These are phyloP conservation scores for Aelia acuminata DNA, from an alignment of 2,888 invertebrate species.

Conservation along the genomic window DNA sequence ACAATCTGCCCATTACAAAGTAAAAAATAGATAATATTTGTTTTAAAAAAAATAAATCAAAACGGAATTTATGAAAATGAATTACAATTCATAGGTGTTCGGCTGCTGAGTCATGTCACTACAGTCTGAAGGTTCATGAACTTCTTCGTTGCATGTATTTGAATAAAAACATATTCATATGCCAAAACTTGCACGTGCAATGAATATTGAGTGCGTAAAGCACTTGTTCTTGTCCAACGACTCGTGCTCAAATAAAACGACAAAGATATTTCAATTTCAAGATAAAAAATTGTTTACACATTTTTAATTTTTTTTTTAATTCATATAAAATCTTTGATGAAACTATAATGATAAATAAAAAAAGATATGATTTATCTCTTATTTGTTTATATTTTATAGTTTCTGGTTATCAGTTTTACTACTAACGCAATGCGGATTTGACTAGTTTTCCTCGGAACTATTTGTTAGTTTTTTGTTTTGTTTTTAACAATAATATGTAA, in stretches of 20 bases:
- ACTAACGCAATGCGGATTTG: neutral
- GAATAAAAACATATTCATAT: neutral
- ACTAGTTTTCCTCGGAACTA: neutral
- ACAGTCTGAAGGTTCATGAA: neutral
- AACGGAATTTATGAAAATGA: no score
- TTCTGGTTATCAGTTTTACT: no score
- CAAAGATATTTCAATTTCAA: no score
- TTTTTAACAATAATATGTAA: neutral
- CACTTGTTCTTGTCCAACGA: neutral
- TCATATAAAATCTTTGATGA: neutral
- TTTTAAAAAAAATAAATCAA: no score
- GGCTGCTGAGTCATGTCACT: neutral
- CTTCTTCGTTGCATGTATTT: neutral
- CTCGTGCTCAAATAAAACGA: no score
- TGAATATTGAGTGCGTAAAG: neutral
- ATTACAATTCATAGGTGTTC: neutral
- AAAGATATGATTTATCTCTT: neutral
- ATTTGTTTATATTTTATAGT: no score
- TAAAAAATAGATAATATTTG: no score
- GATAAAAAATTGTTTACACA: no score
- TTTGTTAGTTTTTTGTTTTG: neutral
- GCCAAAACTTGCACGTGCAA: neutral
- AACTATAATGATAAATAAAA: neutral
- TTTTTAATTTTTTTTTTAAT: no score
- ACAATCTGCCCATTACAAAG: no score